Evolutionary conservation across 2,797 vertebrate species (phyloP).

Genomic region (Fistularia commersonii): DNA sequence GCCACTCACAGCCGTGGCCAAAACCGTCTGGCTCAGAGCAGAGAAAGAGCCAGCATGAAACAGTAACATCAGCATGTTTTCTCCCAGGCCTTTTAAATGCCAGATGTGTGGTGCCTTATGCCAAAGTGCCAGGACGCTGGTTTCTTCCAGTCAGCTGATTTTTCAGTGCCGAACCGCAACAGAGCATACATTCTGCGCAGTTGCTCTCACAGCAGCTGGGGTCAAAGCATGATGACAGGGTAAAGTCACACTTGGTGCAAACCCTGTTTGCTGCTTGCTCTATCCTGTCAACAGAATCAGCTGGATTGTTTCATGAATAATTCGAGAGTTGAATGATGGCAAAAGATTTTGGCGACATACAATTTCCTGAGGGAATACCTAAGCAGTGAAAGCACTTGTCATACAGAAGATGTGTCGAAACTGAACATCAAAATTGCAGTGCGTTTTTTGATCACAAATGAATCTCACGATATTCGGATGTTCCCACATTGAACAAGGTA

Average conservation of each 20-base stretch:
- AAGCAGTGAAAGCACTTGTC: no score
- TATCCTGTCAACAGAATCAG: slow-evolving; percentile 4
- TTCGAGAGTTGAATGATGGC: slow-evolving; percentile 5
- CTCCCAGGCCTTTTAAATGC: slow-evolving; percentile 62
- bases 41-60: slow-evolving; percentile 33
- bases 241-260: slow-evolving; percentile 9
- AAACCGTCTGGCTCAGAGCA: slow-evolving; percentile 43
- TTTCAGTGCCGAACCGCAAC: slow-evolving; percentile 28
- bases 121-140: slow-evolving; percentile 37
- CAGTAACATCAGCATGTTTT: slow-evolving; percentile 52
- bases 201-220: slow-evolving; percentile 19
- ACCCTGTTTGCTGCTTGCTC: no score
- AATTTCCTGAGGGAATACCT: no score
- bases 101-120: slow-evolving; percentile 62
- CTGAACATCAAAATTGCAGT: not conserved
- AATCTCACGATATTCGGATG: no score
- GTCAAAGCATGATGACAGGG: slow-evolving; percentile 6
- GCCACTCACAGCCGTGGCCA: slow-evolving; percentile 30
- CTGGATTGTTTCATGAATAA: slow-evolving; percentile 8
- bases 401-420: not conserved
- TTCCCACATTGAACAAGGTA: no score
- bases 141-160: slow-evolving; percentile 60
- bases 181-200: slow-evolving; percentile 25
- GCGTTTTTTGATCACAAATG: no score
- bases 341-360: not conserved